Conservation (phyloP, 2,113 vertebrate genomes). For the Anas platyrhynchos region DNA sequence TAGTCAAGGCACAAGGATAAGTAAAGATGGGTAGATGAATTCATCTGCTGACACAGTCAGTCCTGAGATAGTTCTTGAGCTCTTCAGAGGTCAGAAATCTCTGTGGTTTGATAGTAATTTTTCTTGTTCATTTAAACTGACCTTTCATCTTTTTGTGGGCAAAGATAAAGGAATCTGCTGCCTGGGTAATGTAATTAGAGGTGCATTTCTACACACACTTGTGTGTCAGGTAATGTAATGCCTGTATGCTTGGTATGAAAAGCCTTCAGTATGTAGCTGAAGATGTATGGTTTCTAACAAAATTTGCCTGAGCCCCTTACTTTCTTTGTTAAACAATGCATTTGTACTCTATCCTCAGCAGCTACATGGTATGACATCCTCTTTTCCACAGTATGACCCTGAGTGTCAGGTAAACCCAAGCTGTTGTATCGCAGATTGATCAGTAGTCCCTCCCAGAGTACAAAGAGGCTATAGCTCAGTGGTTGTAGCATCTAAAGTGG, state of each 20-base stretch:
- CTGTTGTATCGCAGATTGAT: fast-evolving
- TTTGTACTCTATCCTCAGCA: not conserved
- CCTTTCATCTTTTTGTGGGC: not conserved
- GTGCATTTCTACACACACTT: not conserved
- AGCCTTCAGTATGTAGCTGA: not conserved
- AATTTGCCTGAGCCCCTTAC: not conserved
- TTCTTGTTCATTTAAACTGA: not conserved
- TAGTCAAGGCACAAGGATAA: not conserved
- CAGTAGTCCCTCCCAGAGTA: not conserved
- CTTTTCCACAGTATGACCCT: not conserved
- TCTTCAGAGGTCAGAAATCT: not conserved
- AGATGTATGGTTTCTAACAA: not conserved
- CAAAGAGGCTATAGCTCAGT: not conserved
- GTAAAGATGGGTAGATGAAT: not conserved
- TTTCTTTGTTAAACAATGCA: not conserved
- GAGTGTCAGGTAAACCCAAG: not conserved
- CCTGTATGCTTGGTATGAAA: not conserved
- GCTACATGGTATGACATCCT: fast-evolving
- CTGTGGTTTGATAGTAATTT: not conserved
- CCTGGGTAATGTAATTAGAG: not conserved
- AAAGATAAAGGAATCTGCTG: not conserved
- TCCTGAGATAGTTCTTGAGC: not conserved
- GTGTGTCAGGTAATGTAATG: not conserved
- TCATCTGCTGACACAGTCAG: not conserved
- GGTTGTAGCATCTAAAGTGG: not conserved